Evolutionary conservation across 37 sponge, comb jelly and placozoan genomes (phyloP), one percentile per base, ranked within the genome.

Genomic region (Tethya wilhelma): DNA sequence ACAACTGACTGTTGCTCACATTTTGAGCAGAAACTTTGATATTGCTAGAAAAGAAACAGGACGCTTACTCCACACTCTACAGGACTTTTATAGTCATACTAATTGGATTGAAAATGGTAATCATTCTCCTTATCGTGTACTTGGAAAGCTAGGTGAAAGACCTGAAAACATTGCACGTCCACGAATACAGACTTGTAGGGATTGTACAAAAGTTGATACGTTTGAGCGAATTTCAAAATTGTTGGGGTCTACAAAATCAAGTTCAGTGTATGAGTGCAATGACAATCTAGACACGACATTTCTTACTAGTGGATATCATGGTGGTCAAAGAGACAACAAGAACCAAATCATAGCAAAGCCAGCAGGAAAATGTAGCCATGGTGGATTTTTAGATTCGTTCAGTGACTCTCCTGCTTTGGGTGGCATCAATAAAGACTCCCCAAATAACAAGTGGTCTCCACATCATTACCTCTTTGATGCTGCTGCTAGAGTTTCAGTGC

Each of bases 61-160:
- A 53, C 73, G 64, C 6, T 25, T 85, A 62, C 55, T 85, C 17
- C 86, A 85, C 42, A 85, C 86, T 4, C 64, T 85, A 4, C 86
- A 85, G 28, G 86, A 84, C 44, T 84, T 84, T 32, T 84, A 84
- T 49, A 84, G 85, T 36, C 85, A 84, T 64, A 68, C 85, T 36
- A 84, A 84, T 53, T 84, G 85, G 85, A 41, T 84, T 34, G 85
- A 75, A 67, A 84, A 56, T 4, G 77, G 85, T 28, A 76, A 46
- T 14, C 22, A 31, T 2, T 25, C 29, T 30, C 74, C 74, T 1
- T 74, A 83, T 31, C 4, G 9, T 2, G 37, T 83, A 0, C 60
- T 83, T 62, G 84, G 75, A 28, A 38, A 42, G 34, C 33, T 8
- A 33, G 20, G 33, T 42, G 20, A 1, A 34, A 59, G 49, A 4